Percentiles rank a stretch among this genome's conserved stretches.
These are phyloP conservation scores for Lethenteron camtschaticum DNA, from an alignment of 2,113 vertebrate species.

Conservation along the genomic window DNA sequence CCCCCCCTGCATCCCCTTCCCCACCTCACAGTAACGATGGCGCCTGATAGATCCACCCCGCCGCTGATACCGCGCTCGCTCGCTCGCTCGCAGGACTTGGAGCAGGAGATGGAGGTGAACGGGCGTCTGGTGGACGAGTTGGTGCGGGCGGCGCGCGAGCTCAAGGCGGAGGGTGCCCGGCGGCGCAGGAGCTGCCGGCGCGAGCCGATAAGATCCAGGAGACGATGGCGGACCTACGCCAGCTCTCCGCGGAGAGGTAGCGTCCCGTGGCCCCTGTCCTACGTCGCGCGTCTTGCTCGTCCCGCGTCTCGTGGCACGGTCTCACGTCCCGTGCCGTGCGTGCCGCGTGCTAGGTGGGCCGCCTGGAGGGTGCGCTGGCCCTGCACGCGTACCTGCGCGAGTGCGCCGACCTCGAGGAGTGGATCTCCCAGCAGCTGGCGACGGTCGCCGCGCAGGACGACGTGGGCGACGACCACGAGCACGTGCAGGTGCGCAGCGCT, in stretches of 20 bases:
- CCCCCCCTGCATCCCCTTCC: no score
- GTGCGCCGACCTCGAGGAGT: conserved; percentile 33
- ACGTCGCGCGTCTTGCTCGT: no score
- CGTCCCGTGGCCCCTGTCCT: no score
- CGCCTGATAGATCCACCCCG: no score
- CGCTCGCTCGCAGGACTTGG: conserved; percentile 17
- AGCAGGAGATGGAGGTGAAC: conserved; percentile 21
- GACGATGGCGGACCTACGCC: conserved; percentile 27
- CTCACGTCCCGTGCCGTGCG: background rate
- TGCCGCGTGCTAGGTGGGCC: conserved; percentile 12
- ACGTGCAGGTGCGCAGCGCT: conserved; percentile 25
- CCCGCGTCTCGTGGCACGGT: background rate
- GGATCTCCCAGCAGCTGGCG: conserved; percentile 37
- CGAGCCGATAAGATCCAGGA: conserved; percentile 18
- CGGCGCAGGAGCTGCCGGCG: conserved; percentile 12
- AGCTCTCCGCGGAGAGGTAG: conserved; percentile 31
- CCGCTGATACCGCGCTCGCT: background rate
- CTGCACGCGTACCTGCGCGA: conserved; percentile 45
- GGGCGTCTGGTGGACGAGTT: conserved; percentile 18
- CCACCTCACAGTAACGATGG: no score
- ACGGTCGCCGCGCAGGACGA: conserved; percentile 27
- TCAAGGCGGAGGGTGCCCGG: conserved; percentile 21
- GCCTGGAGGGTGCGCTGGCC: conserved; percentile 30
- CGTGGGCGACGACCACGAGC: conserved; percentile 33
- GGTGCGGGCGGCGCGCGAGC: conserved; percentile 14